These are phyloP conservation scores for Hymenochirus boettgeri DNA, from an alignment of 2,113 vertebrate genomes.

Conservation along the genomic window DNA sequence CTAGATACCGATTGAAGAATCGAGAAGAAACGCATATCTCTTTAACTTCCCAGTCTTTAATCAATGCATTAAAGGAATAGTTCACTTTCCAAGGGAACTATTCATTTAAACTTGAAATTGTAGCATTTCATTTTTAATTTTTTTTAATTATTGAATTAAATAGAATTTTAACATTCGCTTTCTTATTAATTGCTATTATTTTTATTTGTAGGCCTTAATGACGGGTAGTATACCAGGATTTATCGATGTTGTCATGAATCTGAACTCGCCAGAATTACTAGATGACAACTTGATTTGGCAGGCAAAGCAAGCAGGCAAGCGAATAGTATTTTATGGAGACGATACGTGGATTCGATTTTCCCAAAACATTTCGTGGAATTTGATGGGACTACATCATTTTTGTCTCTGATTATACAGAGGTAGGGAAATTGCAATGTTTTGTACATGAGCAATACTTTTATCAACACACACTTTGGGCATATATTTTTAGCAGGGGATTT, in stretches of 20 bases:
- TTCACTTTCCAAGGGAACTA: no score
- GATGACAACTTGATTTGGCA: constrained; percentile 91
- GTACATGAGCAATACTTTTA: no score
- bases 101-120: no score
- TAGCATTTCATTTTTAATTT: no score
- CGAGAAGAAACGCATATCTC: no score
- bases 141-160: no score
- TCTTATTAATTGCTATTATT: neutral
- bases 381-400: constrained; percentile 95
- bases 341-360: constrained; percentile 94
- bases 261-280: constrained; percentile 81
- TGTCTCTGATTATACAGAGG: constrained; percentile 95
- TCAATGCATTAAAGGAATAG: no score
- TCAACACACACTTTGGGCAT: no score
- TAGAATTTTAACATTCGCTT: no score
- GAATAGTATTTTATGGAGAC: constrained; percentile 89
- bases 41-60: no score
- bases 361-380: constrained; percentile 89
- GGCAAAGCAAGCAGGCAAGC: constrained; percentile 80
- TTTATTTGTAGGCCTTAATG: constrained; percentile 77
- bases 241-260: constrained; percentile 89
- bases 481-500: no score
- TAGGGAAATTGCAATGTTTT: constrained; percentile 58
- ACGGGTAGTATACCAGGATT: constrained; percentile 93
- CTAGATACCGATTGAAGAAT: no score